Base-by-base conservation (phyloP, 2,888 invertebrate genomes). In the Drosophila pseudotakahashii region DNA sequence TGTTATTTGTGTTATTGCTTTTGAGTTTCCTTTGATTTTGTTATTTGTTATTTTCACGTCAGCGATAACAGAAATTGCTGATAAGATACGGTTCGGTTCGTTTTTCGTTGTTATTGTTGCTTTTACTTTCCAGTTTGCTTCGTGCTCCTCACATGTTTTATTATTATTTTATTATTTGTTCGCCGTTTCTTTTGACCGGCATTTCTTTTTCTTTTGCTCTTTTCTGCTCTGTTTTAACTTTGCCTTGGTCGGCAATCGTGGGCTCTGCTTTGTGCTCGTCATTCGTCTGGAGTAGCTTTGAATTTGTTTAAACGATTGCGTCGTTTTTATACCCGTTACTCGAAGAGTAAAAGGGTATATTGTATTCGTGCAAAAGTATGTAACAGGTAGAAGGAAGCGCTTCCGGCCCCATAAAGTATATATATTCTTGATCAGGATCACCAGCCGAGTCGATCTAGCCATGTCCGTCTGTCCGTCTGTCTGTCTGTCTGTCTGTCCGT, bases 11-110 rank as follows among this genome's bases (percentile, higher is more conserved):
- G 30, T 60, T 71, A 68, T 70, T 69, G 57, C 52, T 71, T 54
- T 37, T 68, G 44, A 63, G 50, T 58, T 63, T 48, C 23, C 59
- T 48, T 63, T 70, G 47, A 58, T 50, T 60, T 77, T 74, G 66
- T 61, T 67, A 44, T 72, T 72, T 69, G 62, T 41, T 61, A 57
- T 67, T 60, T 61, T 64, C 59, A 69, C 69, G 70, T 54, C 62
- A 78, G 82, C 76, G 82, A 81, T 81, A 85, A 85, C 75, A 70
- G 63, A 78, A 85, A 85, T 82, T 23, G 60, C 78, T 81, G 81
- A 81, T 81, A 81, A 81, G 81, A 81, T 81, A 81, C 45, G 53
- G 57, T 50, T 62, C 60, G 50, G 71, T 64, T 77, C 32, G 41
- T 45, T 32, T 61, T 55, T 57, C 41, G 60, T 78, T 50, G n/a